These are phyloP conservation scores for Psilopogon haemacephalus DNA, from an alignment of 2,113 vertebrate species.

Conservation along the genomic window DNA sequence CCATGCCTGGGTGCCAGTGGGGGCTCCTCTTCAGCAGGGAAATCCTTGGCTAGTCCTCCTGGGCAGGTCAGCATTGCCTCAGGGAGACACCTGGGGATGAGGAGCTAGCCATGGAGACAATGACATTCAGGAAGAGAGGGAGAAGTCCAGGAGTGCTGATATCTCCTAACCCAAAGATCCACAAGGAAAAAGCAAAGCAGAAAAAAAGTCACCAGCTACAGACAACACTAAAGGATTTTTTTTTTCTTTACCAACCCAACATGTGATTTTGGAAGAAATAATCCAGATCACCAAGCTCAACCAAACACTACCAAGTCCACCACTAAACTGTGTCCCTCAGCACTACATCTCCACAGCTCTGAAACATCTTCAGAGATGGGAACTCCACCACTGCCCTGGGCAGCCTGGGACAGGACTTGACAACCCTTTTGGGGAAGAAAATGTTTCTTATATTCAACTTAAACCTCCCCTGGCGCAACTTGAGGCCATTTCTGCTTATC, in stretches of 20 bases:
- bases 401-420: no score
- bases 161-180: background rate
- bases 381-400: background rate
- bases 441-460: no score
- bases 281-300: background rate
- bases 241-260: background rate
- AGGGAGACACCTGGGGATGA: background rate
- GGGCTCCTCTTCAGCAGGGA: background rate
- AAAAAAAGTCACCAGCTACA: background rate
- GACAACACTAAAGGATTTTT: background rate
- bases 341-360: background rate
- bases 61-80: background rate
- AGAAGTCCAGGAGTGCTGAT: background rate
- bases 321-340: background rate
- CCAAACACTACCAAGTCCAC: background rate
- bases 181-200: background rate
- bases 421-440: no score
- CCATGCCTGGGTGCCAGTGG: background rate
- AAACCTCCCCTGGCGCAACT: no score
- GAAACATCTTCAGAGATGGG: background rate
- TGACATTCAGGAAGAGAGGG: accelerated
- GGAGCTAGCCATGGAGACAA: background rate
- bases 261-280: background rate
- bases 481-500: no score
- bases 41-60: background rate